These are phyloP conservation scores for Panagrolaimus sp. DNA, from an alignment of 1,140 invertebrate species.

Conservation along the genomic window DNA sequence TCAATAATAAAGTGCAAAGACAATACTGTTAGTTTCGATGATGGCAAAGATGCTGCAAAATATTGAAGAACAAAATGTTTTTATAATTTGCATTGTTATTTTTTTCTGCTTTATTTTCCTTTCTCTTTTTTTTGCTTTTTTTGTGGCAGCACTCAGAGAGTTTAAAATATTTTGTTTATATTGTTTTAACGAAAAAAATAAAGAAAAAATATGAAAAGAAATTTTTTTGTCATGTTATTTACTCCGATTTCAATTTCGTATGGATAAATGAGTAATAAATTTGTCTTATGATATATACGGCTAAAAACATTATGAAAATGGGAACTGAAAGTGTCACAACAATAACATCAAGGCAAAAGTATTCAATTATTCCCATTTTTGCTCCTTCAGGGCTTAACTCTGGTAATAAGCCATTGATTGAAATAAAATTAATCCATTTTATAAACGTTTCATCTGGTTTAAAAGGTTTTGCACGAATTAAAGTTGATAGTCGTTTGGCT, in stretches of 20 bases:
- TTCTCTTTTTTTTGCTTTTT: not conserved
- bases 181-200: not conserved
- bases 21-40: too few species aligned
- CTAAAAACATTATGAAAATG: not conserved
- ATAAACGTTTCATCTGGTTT: constrained; percentile 7
- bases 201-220: too few species aligned
- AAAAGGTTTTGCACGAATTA: constrained; percentile 12
- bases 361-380: not conserved
- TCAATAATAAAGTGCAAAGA: too few species aligned
- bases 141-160: not conserved
- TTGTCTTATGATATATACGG: not conserved
- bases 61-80: too few species aligned
- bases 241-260: not conserved
- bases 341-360: constrained; percentile 2
- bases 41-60: too few species aligned
- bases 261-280: not conserved
- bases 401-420: constrained; percentile 4
- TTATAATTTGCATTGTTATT: too few species aligned
- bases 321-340: not conserved
- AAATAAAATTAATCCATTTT: constrained; percentile 13
- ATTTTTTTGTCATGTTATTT: not conserved
- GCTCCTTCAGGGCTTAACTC: constrained; percentile 8
- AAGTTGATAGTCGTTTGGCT: not conserved
- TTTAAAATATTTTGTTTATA: not conserved
- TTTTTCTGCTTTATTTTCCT: not conserved